A percentile compares a stretch with the other conserved stretches of the same genome.
Evolutionary conservation across 2,797 vertebrate genomes (phyloP).

Genomic region (Cryptoprocta ferox): DNA sequence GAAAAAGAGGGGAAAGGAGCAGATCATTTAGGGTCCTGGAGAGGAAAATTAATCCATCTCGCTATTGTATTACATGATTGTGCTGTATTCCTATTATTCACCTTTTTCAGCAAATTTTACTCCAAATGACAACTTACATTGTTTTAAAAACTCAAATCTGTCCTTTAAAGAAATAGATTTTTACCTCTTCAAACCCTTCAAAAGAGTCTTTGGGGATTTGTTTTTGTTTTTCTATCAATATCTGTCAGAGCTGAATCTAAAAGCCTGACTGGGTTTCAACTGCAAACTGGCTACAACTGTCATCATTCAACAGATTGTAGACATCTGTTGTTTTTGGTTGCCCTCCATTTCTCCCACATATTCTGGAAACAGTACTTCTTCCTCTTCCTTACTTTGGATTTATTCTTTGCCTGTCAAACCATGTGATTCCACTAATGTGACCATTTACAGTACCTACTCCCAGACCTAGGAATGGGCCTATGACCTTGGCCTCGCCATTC

Average conservation of each 20-base stretch:
- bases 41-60: neutral
- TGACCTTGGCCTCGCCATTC: neutral
- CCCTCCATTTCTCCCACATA: neutral
- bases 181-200: neutral
- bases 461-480: neutral
- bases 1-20: neutral
- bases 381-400: neutral
- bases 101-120: neutral
- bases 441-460: neutral
- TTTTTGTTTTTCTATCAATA: neutral
- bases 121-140: neutral
- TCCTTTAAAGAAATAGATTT: neutral
- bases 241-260: neutral
- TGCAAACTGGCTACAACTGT: neutral
- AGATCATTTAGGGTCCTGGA: neutral
- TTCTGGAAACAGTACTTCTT: neutral
- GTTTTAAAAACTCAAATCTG: slow-evolving; percentile 42
- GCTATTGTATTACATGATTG: neutral
- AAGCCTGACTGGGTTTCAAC: neutral
- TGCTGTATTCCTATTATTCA: neutral
- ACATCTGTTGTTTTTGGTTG: neutral
- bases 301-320: slow-evolving; percentile 29
- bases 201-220: neutral
- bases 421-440: neutral
- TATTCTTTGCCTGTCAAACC: neutral